Percentiles rank a stretch among this genome's conserved stretches.
Evolutionary conservation across 1,140 invertebrate genomes (phyloP).

Genomic region (Heliconius hermathena): DNA sequence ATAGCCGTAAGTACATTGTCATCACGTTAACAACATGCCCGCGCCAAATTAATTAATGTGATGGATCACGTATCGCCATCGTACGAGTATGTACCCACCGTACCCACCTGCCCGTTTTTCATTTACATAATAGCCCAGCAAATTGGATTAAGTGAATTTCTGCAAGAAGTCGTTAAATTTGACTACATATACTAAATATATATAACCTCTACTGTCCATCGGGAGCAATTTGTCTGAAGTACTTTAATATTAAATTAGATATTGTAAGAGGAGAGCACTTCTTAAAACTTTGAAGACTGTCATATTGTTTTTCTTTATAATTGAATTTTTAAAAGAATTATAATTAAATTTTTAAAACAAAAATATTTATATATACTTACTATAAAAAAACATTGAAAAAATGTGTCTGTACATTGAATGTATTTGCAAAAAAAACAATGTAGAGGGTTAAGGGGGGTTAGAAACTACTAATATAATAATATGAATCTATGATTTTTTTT

Average conservation of each 20-base stretch:
- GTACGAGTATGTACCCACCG: constrained; percentile 1
- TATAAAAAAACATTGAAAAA: too few relatives aligned
- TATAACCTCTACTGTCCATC: constrained; percentile 18
- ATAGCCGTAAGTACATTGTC: constrained; percentile 31
- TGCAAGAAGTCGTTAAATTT: constrained; percentile 46
- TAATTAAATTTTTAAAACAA: too few relatives aligned
- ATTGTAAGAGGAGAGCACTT: neutral
- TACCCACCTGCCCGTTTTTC: constrained; percentile 37
- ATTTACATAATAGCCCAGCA: constrained; percentile 47
- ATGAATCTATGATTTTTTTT: too few relatives aligned
- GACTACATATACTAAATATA: constrained; percentile 28
- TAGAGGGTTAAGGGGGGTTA: too few relatives aligned
- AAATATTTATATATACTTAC: too few relatives aligned
- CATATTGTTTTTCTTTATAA: too few relatives aligned
- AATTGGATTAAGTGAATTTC: constrained; percentile 49
- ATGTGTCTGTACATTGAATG: too few relatives aligned
- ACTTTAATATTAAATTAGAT: constrained; percentile 35
- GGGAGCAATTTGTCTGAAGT: constrained; percentile 36
- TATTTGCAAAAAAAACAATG: too few relatives aligned
- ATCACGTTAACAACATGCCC: constrained; percentile 34
- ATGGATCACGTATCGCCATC: constrained; percentile 42
- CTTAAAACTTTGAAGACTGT: neutral
- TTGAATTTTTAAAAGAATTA: too few relatives aligned
- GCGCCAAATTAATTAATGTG: constrained; percentile 46
- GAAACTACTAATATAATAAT: too few relatives aligned